These are phyloP conservation scores for Austrolebias charrua DNA, from an alignment of 2,797 vertebrate genomes.

Conservation along the genomic window DNA sequence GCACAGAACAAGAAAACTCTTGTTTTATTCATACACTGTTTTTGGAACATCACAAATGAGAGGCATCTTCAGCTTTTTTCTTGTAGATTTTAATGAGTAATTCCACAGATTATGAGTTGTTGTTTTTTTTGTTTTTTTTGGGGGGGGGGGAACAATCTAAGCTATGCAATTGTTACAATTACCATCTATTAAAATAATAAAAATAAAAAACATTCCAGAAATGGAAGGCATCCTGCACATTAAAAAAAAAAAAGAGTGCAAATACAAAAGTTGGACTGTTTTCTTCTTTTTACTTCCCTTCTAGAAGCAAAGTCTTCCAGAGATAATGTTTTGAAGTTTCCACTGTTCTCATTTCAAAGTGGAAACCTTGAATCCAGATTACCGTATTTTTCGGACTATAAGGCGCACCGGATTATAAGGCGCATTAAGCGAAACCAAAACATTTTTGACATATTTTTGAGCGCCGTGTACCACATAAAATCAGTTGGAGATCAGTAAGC, in stretches of 20 bases:
- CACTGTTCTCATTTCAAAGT: background rate
- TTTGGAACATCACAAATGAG: background rate
- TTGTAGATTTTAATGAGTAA: slow-evolving; percentile 5
- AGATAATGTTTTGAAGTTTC: slow-evolving; percentile 6
- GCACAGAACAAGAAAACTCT: too few species aligned
- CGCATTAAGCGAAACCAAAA: too few species aligned
- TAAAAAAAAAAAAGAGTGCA: background rate
- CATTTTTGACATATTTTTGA: too few species aligned
- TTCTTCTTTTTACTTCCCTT: background rate
- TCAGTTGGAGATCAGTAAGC: too few species aligned
- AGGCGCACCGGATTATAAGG: too few species aligned
- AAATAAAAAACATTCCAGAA: background rate
- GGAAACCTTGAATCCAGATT: slow-evolving; percentile 21
- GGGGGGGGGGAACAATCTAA: too few species aligned
- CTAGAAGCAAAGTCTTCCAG: slow-evolving; percentile 1
- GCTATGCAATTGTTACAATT: too few species aligned
- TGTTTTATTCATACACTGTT: background rate
- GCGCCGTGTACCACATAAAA: too few species aligned
- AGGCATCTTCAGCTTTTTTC: slow-evolving; percentile 16
- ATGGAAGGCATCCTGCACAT: background rate
- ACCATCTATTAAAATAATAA: too few species aligned
- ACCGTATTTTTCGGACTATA: background rate
- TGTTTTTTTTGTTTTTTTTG: background rate
- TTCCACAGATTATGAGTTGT: background rate
- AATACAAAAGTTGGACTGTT: background rate